Evolutionary conservation across 2,888 invertebrate genomes (phyloP).

Genomic region (Agrochola macilenta): DNA sequence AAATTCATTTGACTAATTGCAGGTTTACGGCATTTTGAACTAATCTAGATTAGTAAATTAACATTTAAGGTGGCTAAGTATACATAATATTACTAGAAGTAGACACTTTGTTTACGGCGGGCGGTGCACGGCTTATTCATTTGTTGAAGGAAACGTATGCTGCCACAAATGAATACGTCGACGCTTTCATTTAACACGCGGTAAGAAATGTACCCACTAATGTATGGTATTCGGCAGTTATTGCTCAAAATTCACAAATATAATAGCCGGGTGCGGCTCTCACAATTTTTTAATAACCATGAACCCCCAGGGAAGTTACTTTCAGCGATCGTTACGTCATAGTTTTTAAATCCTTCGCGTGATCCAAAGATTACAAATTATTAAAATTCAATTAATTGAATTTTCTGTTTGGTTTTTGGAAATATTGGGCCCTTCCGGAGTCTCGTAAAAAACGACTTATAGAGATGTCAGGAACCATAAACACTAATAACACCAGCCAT

Average conservation of each 20-base stretch:
- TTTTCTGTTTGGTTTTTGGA: background rate
- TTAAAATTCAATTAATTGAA: background rate
- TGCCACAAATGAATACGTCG: slow-evolving; percentile 47
- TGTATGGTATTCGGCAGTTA: slow-evolving; percentile 43
- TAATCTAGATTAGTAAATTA: slow-evolving; percentile 35
- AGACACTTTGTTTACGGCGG: slow-evolving; percentile 28
- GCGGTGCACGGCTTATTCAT: slow-evolving; percentile 71
- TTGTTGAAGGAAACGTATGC: slow-evolving; percentile 53
- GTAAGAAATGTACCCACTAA: slow-evolving; percentile 39
- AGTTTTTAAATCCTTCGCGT: background rate
- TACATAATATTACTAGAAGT: slow-evolving; percentile 20
- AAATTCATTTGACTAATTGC: background rate
- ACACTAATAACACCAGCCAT: background rate
- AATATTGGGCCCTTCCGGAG: background rate
- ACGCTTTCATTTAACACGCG: slow-evolving; percentile 53
- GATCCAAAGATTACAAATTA: background rate
- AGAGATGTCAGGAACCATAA: background rate
- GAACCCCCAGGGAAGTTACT: background rate
- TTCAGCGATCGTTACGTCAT: background rate
- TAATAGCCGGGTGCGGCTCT: background rate
- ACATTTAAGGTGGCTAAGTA: background rate
- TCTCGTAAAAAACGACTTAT: background rate
- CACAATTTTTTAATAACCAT: background rate
- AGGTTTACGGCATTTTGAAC: slow-evolving; percentile 4
- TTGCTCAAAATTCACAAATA: slow-evolving; percentile 29